Evolutionary conservation across 2,113 vertebrate genomes (phyloP), one percentile per base, ranked within the genome.

Genomic region (Siphamia tubifer): DNA sequence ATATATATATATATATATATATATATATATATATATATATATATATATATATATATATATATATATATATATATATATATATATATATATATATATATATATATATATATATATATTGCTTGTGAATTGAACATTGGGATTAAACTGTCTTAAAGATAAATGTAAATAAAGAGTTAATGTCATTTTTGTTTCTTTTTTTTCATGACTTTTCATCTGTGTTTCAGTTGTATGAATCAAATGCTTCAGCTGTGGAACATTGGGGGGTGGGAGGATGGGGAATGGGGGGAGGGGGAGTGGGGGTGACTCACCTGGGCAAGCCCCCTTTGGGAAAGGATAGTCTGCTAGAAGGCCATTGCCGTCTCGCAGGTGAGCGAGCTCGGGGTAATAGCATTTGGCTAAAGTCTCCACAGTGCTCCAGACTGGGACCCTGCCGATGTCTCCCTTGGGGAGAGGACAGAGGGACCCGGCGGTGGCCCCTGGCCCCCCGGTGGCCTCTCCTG

Each of bases 371-470:
- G 91, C 86, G 10, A 91, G 87, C 74, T 92, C 89, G 8, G 90
- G 87, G 83, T 92, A 91, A 91, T 91, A 92, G 82, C 90, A 90
- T 88, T 92, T 92, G 63, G 91, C 87, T 90, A 92, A 88, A 40
- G 89, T 89, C 82, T 92, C 90, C 89, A 91, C 81, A 17, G 90
- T 91, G 88, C 90, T 90, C 90, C 90, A 93, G 86, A 89, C 77
- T 5, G 87, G 87, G 88, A 89, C 90, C 79, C 90, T 87, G 84
- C 83, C 75, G 72, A 91, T 74, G 85, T 91, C 89, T 74, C 84
- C 90, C 77, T 89, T 87, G 54, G 87, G 85, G 85, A 89, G 85
- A 74, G 87, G 82, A 71, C 89, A 90, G 82, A 90, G 87, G 84
- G 87, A 79, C 68, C 62, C 75, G 74, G 73, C 39, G 54, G n/a